phyloP scores from a whole-genome alignment of 1,140 invertebrate species.

The Schlechtendalia chinensis region DNA sequence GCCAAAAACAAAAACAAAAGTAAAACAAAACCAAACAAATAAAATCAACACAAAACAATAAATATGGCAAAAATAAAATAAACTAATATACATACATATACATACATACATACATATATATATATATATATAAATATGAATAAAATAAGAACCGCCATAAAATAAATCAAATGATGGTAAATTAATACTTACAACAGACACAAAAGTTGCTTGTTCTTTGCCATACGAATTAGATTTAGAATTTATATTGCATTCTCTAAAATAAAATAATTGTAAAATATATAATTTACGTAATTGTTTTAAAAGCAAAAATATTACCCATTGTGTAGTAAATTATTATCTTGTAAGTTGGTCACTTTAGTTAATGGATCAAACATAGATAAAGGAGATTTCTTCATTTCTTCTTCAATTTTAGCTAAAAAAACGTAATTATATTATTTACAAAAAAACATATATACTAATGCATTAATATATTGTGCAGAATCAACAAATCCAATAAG shows the following conservation, averaged over 20 bases:
- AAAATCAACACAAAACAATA: conserved; percentile 54
- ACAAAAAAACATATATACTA: no score
- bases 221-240: conserved; percentile 50
- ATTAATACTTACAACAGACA: conserved; percentile 68
- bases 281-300: conserved; percentile 51
- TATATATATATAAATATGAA: neutral
- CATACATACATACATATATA: neutral
- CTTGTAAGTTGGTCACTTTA: conserved; percentile 32
- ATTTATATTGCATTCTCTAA: conserved; percentile 28
- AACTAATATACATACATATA: conserved; percentile 3
- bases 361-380: conserved; percentile 52
- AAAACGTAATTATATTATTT: neutral
- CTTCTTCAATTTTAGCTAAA: conserved; percentile 63
- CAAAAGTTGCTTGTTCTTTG: conserved; percentile 67
- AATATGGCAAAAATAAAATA: conserved; percentile 46
- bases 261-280: conserved; percentile 54
- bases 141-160: neutral
- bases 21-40: conserved; percentile 55
- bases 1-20: conserved; percentile 23
- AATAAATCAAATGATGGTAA: conserved; percentile 17
- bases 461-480: neutral
- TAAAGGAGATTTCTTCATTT: conserved; percentile 59
- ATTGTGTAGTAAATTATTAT: conserved; percentile 40
- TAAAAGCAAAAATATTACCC: conserved; percentile 51
- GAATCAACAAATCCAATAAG: neutral